Evolutionary conservation across 2,888 invertebrate species (phyloP).

Genomic region (Cheilosia urbana): DNA sequence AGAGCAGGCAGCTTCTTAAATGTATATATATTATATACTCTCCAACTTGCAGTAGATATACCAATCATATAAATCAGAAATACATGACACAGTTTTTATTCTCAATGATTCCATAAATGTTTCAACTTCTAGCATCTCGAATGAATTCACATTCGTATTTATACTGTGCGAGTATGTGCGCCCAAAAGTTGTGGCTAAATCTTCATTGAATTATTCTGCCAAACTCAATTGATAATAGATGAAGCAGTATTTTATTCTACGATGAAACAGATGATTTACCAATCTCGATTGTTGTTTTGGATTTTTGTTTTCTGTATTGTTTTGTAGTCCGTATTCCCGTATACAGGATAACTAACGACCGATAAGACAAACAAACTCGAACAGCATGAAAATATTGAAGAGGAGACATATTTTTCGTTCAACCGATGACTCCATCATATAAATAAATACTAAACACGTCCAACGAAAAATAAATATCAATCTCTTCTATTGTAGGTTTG

Average conservation of each 20-base stretch:
- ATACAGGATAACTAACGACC: not conserved
- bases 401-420: constrained; percentile 4
- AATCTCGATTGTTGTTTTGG: not conserved
- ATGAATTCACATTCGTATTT: constrained; percentile 6
- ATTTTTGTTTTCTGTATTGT: not conserved
- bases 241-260: not conserved
- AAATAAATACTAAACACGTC: constrained; percentile 7
- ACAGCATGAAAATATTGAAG: not conserved
- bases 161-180: not conserved
- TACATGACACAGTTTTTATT: constrained; percentile 16
- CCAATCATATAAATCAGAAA: constrained; percentile 26
- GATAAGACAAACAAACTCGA: not conserved
- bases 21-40: too few relatives aligned
- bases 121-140: constrained; percentile 16
- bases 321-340: not conserved
- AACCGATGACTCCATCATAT: constrained; percentile 26
- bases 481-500: not conserved
- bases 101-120: constrained; percentile 11
- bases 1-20: too few relatives aligned
- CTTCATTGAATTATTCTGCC: constrained; percentile 19
- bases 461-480: constrained; percentile 20
- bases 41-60: not conserved
- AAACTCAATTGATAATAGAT: constrained; percentile 19
- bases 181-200: constrained; percentile 15
- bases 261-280: not conserved